Base-by-base conservation (phyloP, 2,888 invertebrate species). In the Xylota sylvarum region DNA sequence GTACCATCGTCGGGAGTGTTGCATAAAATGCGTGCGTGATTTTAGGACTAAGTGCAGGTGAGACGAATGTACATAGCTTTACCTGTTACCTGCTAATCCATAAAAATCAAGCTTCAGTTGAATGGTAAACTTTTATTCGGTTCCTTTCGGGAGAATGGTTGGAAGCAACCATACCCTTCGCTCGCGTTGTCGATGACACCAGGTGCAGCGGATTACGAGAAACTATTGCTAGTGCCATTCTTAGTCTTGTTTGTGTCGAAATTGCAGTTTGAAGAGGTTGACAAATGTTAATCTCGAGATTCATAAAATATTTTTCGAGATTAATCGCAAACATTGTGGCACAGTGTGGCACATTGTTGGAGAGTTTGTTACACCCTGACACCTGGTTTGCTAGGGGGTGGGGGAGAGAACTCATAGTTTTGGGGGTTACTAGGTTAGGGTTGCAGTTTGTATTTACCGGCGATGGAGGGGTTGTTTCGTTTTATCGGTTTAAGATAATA, bases 21-120 rank as follows among this genome's bases (percentile, higher is more conserved):
- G 83, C 76, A 80, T 85, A 85, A 84, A 80, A 46, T 80, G 65
- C 80, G 80, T 85, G 80, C 84, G 74, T 85, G 84, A 85, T 76
- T 80, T 70, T 56, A 37, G 19, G 9, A 58, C 60, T 70, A 80
- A 80, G 74, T 76, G 84, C 64, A 79, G 43, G 40, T 64, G 62
- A 27, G 19, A 5, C 3, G 14, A 58, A 14, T 50, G 30, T 48
- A 52, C n/a, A n/a, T n/a, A 69, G 40, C 72, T 65, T 17, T 60
- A 67, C 65, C 72, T 78, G 70, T 83, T 84, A 84, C 78, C 83
- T 67, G 78, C 30, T 46, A 73, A 84, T 84, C 83, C 67, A 73
- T 79, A 84, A 77, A 83, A 83, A 78, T 67, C 37, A 67, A 83
- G 37, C 52, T 67, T 46, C 83, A 46, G 35, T 52, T 65, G 64